Conservation (phyloP, 2,113 vertebrate genomes). For the Agelaius phoeniceus region DNA sequence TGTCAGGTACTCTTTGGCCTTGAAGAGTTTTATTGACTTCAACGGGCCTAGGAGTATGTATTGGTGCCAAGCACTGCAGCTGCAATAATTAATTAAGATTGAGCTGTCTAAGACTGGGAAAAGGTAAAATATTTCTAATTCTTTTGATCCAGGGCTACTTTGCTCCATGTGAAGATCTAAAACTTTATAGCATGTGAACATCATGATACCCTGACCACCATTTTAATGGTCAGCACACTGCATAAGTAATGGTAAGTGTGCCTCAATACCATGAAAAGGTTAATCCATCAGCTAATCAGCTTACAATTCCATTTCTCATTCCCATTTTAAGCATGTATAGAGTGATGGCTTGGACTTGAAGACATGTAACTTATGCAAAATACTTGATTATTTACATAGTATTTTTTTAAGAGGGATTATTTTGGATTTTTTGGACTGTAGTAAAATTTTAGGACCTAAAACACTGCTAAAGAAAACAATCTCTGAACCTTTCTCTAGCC, state of each 20-base stretch:
- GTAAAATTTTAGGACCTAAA: not conserved
- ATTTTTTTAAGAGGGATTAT: not conserved
- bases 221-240: not conserved
- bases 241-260: not conserved
- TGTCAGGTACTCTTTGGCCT: not conserved
- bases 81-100: slow-evolving; percentile 12
- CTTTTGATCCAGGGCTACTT: not conserved
- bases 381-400: not conserved
- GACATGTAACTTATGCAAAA: not conserved
- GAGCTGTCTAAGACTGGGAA: not conserved
- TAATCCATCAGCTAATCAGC: not conserved
- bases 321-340: not conserved
- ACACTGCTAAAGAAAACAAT: not conserved
- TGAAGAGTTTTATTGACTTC: slow-evolving; percentile 1
- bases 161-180: not conserved
- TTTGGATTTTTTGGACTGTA: not conserved
- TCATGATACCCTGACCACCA: too few relatives aligned
- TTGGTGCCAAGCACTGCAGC: not conserved
- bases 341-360: not conserved
- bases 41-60: accelerated
- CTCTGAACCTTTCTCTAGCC: not conserved
- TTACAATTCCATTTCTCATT: not conserved
- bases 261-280: not conserved
- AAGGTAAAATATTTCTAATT: not conserved
- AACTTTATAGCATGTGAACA: not conserved